These are phyloP conservation scores for Saccostrea glomerata DNA, from an alignment of 1,140 invertebrate genomes.

Conservation along the genomic window DNA sequence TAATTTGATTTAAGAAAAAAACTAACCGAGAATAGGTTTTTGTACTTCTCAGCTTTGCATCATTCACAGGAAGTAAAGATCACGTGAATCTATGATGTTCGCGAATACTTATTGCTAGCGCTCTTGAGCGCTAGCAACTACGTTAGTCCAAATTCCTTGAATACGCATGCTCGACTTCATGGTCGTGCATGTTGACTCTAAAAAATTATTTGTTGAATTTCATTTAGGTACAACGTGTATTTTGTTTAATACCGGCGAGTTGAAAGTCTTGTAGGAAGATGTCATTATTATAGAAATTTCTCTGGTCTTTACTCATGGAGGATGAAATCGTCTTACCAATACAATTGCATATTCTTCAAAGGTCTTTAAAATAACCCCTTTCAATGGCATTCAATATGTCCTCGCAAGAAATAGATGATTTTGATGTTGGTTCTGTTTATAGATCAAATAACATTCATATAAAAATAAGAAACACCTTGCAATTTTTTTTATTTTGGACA, in stretches of 20 bases:
- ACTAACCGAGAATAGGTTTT: neutral
- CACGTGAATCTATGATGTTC: neutral
- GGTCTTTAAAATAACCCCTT: neutral
- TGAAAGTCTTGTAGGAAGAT: neutral
- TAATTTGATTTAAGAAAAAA: neutral
- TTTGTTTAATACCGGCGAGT: neutral
- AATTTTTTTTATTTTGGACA: too few relatives aligned
- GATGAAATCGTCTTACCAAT: neutral
- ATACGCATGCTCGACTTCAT: too few relatives aligned
- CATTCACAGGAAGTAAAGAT: neutral
- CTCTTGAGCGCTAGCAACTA: too few relatives aligned
- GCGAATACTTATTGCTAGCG: too few relatives aligned
- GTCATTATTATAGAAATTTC: neutral
- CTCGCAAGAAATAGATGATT: neutral
- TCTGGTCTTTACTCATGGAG: neutral
- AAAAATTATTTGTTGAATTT: neutral
- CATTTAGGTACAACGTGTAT: neutral
- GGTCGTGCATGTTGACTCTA: neutral
- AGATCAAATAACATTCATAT: too few relatives aligned
- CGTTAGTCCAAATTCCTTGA: too few relatives aligned
- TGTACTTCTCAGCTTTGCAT: neutral
- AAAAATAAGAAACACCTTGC: too few relatives aligned
- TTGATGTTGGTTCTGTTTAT: neutral
- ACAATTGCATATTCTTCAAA: neutral
- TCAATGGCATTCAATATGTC: neutral